Evolutionary conservation across 92 coral and sea anemone genomes (phyloP), one percentile per base, ranked within the genome.

Genomic region (Zoanthus solanderi): DNA sequence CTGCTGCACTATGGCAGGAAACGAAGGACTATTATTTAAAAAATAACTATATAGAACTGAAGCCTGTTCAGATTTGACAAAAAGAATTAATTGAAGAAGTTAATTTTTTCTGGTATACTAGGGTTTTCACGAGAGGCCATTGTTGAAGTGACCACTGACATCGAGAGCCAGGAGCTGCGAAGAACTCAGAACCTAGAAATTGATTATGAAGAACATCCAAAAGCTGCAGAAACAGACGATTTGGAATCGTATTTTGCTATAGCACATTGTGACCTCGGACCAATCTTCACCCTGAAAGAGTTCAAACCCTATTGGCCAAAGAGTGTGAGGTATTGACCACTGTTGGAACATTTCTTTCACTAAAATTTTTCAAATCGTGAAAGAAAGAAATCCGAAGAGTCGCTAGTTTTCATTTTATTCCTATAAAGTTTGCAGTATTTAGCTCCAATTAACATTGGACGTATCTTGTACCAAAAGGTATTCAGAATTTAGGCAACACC

Each of bases 381-480:
- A 57, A 13, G 42, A 37, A 37, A 37, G 42, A 37, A 37, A 37
- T 37, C 42, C 42, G 42, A 37, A 37, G 4, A 37, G 42, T 37
- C 2, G 42, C 1, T 37, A 37, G 65, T 57, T 13, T 57, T 57
- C 65, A 57, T 57, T 57, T 57, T 14, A 57, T 57, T 57, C 65
- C 65, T 10, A 57, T 57, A 4, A 57, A 57, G 65, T 57, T 57
- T 57, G 65, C 65, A 57, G 65, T 57, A 13, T 57, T 9, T 10
- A 13, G 23, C 65, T 57, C 65, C 65, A 57, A 10, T 37, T 54
- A 54, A 54, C 65, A 57, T 57, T 9, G 65, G 65, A 23, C 18
- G 42, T 69, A 32, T 69, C 74, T 69, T 28, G 34, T 69, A 69
- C 74, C 42, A 37, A 69, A 69, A 69, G 74, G 45, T 11, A 69